Evolutionary conservation across 2,113 vertebrate species (phyloP).

Genomic region (Hydropotes inermis): DNA sequence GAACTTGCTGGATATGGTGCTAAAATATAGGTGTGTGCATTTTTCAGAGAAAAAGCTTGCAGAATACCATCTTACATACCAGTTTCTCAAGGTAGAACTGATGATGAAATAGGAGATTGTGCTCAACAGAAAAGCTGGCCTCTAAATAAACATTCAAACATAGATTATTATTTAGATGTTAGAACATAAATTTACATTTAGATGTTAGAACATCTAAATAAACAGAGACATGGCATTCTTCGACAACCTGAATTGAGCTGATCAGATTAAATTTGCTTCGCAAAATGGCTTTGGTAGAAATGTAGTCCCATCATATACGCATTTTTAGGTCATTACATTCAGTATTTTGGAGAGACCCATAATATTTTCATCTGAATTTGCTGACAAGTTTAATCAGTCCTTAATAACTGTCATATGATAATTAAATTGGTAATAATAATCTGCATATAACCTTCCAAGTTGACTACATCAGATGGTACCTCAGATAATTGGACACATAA

Average conservation of each 20-base stretch:
- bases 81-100: neutral
- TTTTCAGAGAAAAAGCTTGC: neutral
- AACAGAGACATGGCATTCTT: neutral
- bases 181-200: too few relatives aligned
- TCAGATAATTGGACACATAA: neutral
- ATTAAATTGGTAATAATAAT: slow-evolving; percentile 5
- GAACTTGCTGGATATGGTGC: neutral
- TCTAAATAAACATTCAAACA: neutral
- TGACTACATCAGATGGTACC: neutral
- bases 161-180: too few relatives aligned
- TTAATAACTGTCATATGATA: neutral
- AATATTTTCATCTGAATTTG: neutral
- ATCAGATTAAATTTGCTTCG: neutral
- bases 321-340: neutral
- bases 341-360: neutral
- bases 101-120: neutral
- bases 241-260: neutral
- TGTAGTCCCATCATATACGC: neutral
- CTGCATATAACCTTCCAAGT: neutral
- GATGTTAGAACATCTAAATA: neutral
- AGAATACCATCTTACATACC: neutral
- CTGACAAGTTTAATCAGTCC: neutral
- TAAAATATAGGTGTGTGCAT: neutral
- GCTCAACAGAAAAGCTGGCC: neutral
- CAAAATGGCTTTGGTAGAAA: neutral